Evolutionary conservation across 1,140 invertebrate genomes (phyloP), one percentile per base, ranked within the genome.

Genomic region (Galleria mellonella): DNA sequence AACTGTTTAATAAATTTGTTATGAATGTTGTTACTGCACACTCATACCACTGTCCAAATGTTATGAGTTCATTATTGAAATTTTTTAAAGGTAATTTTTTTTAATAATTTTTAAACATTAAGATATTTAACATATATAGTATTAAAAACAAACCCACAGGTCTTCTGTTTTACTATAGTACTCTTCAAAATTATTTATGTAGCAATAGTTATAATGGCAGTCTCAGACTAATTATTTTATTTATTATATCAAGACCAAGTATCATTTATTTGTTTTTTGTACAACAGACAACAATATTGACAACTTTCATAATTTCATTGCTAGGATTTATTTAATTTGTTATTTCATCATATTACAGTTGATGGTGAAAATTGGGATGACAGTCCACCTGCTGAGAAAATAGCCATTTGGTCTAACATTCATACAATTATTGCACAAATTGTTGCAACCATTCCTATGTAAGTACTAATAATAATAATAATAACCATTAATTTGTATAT

Each of bases 371-470:
- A 74, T 37, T 86, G 83, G 83, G 60, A 72, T 23, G 70, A 76
- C 11, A 56, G 43, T 30, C 83, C 83, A 28, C 35, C 68, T 9
- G 37, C 53, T 44, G 69, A 83, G 48, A 53, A 56, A 33, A 45
- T 82, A 9, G 47, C 47, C 8, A 59, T 57, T 39, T 87, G 83
- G 77, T 84, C 85, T 8, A 75, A 86, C 41, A 61, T 86, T 10
- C 85, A 87, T 40, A 71, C 64, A 43, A 47, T 86, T 17, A 86
- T 87, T 61, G 83, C 79, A 44, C 65, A 84, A 68, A 83, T 87
- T 53, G 73, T 87, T n/a, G 72, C 78, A n/a, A 63, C 72, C 17
- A 86, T 87, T 65, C 85, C 85, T 17, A 78, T 87, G 85, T 87
- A 72, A 79, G 83, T 83, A 63, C 40, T 14, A 12, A 29, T 29